phyloP scores from a whole-genome alignment of 2,797 vertebrate species.

The Chelidonichthys spinosus region DNA sequence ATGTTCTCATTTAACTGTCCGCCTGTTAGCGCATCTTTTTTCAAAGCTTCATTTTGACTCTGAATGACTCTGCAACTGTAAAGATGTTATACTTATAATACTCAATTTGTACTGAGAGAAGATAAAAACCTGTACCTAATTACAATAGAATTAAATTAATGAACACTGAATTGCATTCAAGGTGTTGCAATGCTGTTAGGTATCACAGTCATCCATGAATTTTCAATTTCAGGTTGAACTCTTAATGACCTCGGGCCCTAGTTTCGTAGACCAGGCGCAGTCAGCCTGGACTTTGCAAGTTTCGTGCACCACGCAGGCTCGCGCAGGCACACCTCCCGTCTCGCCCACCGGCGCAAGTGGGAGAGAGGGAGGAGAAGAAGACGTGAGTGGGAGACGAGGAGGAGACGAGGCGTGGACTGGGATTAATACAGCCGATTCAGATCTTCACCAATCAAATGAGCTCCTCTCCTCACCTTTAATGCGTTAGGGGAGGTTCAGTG shows the following conservation, averaged over 20 bases:
- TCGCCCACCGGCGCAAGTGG: too few relatives aligned
- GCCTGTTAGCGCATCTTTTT: neutral
- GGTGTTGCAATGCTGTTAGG: slow-evolving; percentile 21
- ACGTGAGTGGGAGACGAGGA: too few relatives aligned
- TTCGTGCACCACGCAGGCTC: too few relatives aligned
- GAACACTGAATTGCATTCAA: neutral
- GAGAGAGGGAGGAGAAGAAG: too few relatives aligned
- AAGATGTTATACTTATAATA: neutral
- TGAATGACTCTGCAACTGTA: slow-evolving; percentile 9
- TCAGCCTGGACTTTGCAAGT: too few relatives aligned
- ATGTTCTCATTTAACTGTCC: neutral
- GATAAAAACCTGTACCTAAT: neutral
- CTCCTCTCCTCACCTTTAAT: too few relatives aligned
- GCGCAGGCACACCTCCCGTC: too few relatives aligned
- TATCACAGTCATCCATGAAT: slow-evolving; percentile 15
- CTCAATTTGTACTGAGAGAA: slow-evolving; percentile 1
- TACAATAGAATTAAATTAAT: neutral
- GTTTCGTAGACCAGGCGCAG: too few relatives aligned
- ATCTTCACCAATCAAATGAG: too few relatives aligned
- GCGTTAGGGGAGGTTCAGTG: too few relatives aligned
- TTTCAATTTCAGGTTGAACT: slow-evolving; percentile 41
- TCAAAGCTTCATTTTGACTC: neutral
- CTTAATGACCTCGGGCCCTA: slow-evolving; percentile 6
- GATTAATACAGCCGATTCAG: too few relatives aligned
- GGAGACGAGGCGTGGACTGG: too few relatives aligned